A percentile compares a stretch with the other conserved stretches of the same genome.
phyloP scores from a whole-genome alignment of 1,140 invertebrate genomes.

The Mycetomoellerius zeteki region DNA sequence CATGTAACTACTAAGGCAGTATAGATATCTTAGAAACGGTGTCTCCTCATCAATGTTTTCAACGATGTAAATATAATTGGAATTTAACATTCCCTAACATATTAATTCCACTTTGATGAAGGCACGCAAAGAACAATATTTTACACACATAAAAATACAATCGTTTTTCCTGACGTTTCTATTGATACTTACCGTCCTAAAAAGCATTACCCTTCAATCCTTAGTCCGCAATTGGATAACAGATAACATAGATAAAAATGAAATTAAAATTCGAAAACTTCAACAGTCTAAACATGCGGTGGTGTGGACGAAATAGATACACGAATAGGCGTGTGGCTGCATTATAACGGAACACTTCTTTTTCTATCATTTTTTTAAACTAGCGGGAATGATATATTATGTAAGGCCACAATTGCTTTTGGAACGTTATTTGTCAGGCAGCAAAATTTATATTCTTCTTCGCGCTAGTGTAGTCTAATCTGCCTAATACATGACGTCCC shows the following conservation, averaged over 20 bases:
- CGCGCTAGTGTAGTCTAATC: not conserved
- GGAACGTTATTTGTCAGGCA: slow-evolving; percentile 41
- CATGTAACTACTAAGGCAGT: slow-evolving; percentile 47
- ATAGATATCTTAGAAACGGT: slow-evolving; percentile 37
- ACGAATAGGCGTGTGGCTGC: slow-evolving; percentile 75
- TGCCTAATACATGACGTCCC: not conserved
- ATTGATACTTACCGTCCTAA: slow-evolving; percentile 61
- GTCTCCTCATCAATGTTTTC: not conserved
- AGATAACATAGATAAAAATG: slow-evolving; percentile 84
- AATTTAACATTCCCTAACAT: slow-evolving; percentile 15
- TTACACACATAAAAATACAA: slow-evolving; percentile 70
- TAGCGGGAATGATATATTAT: slow-evolving; percentile 73
- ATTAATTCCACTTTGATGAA: slow-evolving; percentile 25
- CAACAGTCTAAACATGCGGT: slow-evolving; percentile 81
- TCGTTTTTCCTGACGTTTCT: slow-evolving; percentile 47
- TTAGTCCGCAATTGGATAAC: slow-evolving; percentile 81
- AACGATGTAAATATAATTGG: slow-evolving; percentile 21
- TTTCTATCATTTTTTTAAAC: slow-evolving; percentile 57
- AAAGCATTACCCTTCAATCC: slow-evolving; percentile 73
- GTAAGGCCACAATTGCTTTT: slow-evolving; percentile 70
- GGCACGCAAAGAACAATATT: slow-evolving; percentile 67
- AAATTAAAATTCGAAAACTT: slow-evolving; percentile 86
- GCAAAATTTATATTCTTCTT: slow-evolving; percentile 51
- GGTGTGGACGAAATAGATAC: slow-evolving; percentile 75
- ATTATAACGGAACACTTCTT: slow-evolving; percentile 40